Conservation (phyloP, 2,113 vertebrate species). For the Oreochromis tanganicae region DNA sequence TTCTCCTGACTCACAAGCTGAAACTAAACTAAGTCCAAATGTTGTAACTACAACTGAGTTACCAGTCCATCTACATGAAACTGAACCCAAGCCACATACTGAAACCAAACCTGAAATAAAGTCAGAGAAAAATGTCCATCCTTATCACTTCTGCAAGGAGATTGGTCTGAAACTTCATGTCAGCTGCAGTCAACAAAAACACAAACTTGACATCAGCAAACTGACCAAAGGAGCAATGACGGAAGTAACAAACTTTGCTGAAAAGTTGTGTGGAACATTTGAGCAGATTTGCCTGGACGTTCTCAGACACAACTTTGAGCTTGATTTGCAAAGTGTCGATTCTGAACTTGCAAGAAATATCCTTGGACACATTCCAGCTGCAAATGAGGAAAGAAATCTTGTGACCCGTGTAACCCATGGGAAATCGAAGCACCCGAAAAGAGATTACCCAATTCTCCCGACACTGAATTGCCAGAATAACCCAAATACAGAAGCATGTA, state of each 20-base stretch:
- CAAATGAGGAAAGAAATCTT: neutral
- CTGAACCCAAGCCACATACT: neutral
- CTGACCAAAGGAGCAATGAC: neutral
- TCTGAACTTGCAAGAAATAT: neutral
- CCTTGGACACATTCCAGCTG: neutral
- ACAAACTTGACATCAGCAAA: neutral
- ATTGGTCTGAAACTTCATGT: neutral
- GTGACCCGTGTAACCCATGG: neutral
- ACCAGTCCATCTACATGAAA: neutral
- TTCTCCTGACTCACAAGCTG: neutral
- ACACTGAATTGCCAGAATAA: neutral
- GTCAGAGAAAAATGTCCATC: neutral
- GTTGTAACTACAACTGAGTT: neutral
- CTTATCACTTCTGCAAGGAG: neutral
- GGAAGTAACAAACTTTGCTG: conserved; percentile 14
- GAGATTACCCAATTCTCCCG: neutral
- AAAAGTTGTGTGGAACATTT: conserved; percentile 25
- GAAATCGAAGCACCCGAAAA: neutral
- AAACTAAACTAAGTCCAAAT: neutral
- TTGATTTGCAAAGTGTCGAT: neutral
- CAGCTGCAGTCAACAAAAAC: neutral
- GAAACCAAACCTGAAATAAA: neutral
- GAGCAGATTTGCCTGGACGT: conserved; percentile 16
- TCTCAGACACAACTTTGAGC: conserved; percentile 6
- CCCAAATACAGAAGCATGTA: neutral